Conservation (phyloP, 2,888 invertebrate genomes). For the Oscheius sp. region DNA sequence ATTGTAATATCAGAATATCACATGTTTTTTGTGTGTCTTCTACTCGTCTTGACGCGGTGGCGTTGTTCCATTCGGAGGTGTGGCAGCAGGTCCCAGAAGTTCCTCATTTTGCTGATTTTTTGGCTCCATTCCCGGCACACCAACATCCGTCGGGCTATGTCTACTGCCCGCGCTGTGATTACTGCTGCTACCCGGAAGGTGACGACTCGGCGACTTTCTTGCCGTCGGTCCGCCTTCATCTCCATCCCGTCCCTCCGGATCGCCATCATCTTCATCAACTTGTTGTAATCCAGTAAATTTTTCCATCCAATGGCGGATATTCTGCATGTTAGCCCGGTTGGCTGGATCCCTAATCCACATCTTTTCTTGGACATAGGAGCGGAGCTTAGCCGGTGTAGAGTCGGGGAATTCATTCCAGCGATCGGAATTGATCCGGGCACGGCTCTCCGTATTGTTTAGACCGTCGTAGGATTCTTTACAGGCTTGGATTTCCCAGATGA, state of each 20-base stretch:
- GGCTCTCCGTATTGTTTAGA: conserved; percentile 11
- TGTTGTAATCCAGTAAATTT: conserved; percentile 3
- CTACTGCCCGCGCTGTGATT: no score
- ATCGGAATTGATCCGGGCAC: background rate
- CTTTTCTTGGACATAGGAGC: conserved; percentile 20
- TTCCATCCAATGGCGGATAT: conserved; percentile 24
- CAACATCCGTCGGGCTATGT: no score
- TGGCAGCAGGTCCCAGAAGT: no score
- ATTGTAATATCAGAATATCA: no score
- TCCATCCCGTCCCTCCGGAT: background rate
- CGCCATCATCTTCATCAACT: background rate
- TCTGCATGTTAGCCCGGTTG: conserved; percentile 17
- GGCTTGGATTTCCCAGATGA: conserved; percentile 31
- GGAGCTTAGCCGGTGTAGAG: conserved; percentile 4
- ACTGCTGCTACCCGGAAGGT: no score
- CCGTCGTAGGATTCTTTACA: conserved; percentile 32
- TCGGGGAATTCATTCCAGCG: conserved; percentile 21
- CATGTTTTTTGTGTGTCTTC: no score
- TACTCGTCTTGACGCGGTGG: no score
- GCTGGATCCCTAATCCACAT: conserved; percentile 22
- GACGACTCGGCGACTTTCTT: no score
- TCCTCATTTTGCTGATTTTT: no score
- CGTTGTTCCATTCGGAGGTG: no score
- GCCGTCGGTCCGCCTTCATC: no score
- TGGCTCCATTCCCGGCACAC: no score